Conservation (phyloP, 2,797 vertebrate genomes). For the Trachurus trachurus region DNA sequence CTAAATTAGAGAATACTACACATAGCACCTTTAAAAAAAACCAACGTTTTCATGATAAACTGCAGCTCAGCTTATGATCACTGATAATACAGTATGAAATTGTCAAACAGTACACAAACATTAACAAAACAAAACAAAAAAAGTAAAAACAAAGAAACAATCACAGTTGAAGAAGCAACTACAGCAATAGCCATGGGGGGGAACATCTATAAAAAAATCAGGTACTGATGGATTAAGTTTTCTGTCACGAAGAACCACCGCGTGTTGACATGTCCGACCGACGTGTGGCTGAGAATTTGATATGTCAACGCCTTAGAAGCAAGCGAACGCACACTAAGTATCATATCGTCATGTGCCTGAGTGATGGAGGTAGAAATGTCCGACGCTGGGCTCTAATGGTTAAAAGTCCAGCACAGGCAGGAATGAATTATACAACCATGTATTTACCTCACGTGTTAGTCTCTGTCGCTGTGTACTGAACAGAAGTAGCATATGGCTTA, state of each 20-base stretch:
- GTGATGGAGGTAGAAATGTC: conserved; percentile 83
- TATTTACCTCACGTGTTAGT: conserved; percentile 40
- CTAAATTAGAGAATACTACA: conserved; percentile 67
- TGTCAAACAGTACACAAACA: conserved; percentile 62
- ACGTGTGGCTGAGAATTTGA: conserved; percentile 57
- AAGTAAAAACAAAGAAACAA: conserved; percentile 32
- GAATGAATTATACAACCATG: conserved; percentile 46
- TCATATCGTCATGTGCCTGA: conserved; percentile 63
- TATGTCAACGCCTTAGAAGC: conserved; percentile 57
- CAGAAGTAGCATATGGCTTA: conserved; percentile 71
- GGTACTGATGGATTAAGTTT: conserved; percentile 42
- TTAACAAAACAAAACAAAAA: conserved; percentile 36
- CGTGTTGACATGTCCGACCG: conserved; percentile 47
- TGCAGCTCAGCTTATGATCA: conserved; percentile 51
- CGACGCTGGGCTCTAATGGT: conserved; percentile 49
- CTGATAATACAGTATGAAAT: conserved; percentile 61
- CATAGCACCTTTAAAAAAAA: conserved; percentile 81
- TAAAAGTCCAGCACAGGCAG: conserved; percentile 64
- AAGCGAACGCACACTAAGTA: conserved; percentile 38
- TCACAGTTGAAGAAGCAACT: conserved; percentile 70
- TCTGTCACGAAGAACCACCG: conserved; percentile 52
- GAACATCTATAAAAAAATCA: conserved; percentile 56
- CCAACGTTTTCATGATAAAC: conserved; percentile 36
- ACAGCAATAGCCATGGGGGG: conserved; percentile 66
- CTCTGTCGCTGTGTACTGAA: conserved; percentile 18